Conservation (phyloP, 2,888 invertebrate species). For the Linnaemya tessellans region DNA sequence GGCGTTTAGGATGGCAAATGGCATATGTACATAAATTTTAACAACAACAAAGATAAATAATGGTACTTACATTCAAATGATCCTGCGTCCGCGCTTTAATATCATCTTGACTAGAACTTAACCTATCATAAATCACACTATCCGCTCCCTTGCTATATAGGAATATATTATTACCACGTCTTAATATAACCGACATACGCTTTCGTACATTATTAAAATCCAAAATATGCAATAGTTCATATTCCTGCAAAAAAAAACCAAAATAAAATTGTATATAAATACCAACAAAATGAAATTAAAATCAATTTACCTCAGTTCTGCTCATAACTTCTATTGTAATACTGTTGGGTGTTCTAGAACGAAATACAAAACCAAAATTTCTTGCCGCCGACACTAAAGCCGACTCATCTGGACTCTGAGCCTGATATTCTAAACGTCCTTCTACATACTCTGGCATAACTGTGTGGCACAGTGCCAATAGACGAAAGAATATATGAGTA, state of each 20-base stretch:
- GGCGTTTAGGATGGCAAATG: too few species aligned
- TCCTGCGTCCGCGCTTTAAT: slow-evolving; percentile 93
- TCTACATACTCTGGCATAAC: slow-evolving; percentile 98
- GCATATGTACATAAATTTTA: too few species aligned
- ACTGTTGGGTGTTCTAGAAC: slow-evolving; percentile 95
- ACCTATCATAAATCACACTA: slow-evolving; percentile 97
- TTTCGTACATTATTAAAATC: slow-evolving; percentile 99
- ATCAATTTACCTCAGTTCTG: slow-evolving; percentile 86
- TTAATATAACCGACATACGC: slow-evolving; percentile 98
- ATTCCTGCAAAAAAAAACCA: slow-evolving; percentile 86
- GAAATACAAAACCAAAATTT: slow-evolving; percentile 99
- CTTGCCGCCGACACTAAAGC: slow-evolving; percentile 98
- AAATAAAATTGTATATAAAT: background rate
- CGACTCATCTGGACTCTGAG: slow-evolving; percentile 99
- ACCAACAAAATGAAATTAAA: background rate
- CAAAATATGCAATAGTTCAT: slow-evolving; percentile 97
- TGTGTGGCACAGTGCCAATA: slow-evolving; percentile 98
- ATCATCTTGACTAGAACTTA: slow-evolving; percentile 90
- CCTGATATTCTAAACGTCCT: slow-evolving; percentile 88
- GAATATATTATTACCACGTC: slow-evolving; percentile 91
- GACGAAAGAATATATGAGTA: slow-evolving; percentile 94
- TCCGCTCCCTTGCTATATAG: slow-evolving; percentile 99
- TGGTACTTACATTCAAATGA: slow-evolving; percentile 93
- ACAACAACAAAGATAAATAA: background rate
- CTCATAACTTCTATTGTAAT: slow-evolving; percentile 96